These are phyloP conservation scores for Rattus rattus DNA, from an alignment of 2,113 vertebrate genomes.

Conservation along the genomic window DNA sequence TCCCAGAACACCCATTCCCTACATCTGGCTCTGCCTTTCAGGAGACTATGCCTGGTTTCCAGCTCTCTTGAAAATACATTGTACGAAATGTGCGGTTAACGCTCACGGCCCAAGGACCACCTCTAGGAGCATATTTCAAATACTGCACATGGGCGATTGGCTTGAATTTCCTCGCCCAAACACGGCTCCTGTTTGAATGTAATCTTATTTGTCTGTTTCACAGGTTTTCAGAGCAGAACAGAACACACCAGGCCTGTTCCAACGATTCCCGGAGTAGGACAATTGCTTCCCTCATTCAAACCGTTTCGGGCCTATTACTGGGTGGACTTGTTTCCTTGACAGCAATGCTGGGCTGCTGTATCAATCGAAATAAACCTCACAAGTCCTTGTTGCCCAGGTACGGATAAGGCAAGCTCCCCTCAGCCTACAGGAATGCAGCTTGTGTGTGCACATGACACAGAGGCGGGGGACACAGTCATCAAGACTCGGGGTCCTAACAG, in stretches of 20 bases:
- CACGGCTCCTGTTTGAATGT: slow-evolving; percentile 1
- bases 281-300: slow-evolving; percentile 16
- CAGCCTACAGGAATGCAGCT: not conserved
- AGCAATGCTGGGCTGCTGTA: not conserved
- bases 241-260: not conserved
- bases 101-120: not conserved
- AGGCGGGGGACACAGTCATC: not conserved
- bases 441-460: not conserved
- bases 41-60: not conserved
- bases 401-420: not conserved
- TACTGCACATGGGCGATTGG: not conserved
- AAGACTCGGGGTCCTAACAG: not conserved
- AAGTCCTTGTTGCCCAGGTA: slow-evolving; percentile 9
- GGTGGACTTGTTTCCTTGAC: not conserved
- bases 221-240: slow-evolving; percentile 24
- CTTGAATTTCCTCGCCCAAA: slow-evolving; percentile 36
- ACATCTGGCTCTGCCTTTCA: not conserved
- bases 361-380: slow-evolving; percentile 54
- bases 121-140: slow-evolving; percentile 11
- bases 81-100: slow-evolving; percentile 20
- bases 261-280: not conserved
- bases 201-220: slow-evolving; percentile 6
- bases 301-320: slow-evolving; percentile 35
- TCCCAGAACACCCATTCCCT: not conserved
- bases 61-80: not conserved